phyloP scores from a whole-genome alignment of 2,797 vertebrate genomes.

The Siniperca obscura region DNA sequence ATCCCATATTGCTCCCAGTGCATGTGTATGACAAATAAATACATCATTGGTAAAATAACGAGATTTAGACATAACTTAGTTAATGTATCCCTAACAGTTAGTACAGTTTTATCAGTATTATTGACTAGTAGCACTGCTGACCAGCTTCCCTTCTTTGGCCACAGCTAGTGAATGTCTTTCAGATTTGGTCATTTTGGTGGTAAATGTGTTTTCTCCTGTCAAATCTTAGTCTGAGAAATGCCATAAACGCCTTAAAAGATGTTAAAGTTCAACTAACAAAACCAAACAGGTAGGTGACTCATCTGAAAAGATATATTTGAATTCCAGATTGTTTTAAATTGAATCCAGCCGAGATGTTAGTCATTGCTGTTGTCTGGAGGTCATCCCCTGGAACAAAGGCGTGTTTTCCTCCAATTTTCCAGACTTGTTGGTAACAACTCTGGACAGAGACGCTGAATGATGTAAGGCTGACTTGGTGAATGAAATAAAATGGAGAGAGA shows the following conservation, averaged over 20 bases:
- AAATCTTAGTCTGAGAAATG: constrained; percentile 16
- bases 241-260: not conserved
- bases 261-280: not conserved
- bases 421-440: constrained; percentile 61
- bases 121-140: not conserved
- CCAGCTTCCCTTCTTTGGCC: not conserved
- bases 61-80: not conserved
- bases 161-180: not conserved
- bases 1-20: not conserved
- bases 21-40: not conserved
- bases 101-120: not conserved
- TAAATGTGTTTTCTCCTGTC: not conserved
- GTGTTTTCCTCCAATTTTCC: constrained; percentile 60
- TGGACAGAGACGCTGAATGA: constrained; percentile 62
- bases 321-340: constrained; percentile 53
- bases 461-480: constrained; percentile 51
- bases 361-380: constrained; percentile 54
- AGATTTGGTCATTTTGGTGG: not conserved
- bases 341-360: constrained; percentile 50
- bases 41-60: not conserved
- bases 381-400: constrained; percentile 54
- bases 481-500: constrained; percentile 46
- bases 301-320: constrained; percentile 45
- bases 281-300: constrained; percentile 30
- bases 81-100: not conserved